Conservation (phyloP, 1,140 invertebrate species). For the Papilio helenus region DNA sequence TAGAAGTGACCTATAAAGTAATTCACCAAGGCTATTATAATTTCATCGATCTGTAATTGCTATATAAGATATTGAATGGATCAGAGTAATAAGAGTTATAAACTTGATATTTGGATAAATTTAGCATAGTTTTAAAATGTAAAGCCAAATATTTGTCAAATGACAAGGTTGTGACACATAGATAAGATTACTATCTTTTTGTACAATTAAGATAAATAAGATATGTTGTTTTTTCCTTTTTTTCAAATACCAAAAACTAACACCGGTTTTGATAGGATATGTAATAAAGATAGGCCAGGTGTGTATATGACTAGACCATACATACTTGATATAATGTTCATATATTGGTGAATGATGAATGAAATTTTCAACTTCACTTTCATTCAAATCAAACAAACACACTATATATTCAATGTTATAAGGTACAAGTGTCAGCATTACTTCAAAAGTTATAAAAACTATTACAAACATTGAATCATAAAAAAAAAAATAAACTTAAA, state of each 20-base stretch:
- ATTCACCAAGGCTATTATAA: conserved; percentile 40
- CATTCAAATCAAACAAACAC: too few relatives aligned
- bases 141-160: conserved; percentile 4
- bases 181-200: conserved; percentile 14
- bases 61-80: conserved; percentile 34
- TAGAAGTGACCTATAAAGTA: conserved; percentile 44
- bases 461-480: too few relatives aligned
- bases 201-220: neutral
- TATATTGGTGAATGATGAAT: too few relatives aligned
- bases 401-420: too few relatives aligned
- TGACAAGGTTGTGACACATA: conserved; percentile 8
- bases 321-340: too few relatives aligned
- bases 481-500: too few relatives aligned
- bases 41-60: conserved; percentile 33
- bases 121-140: neutral
- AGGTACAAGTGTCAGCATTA: too few relatives aligned
- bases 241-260: neutral
- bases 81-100: neutral
- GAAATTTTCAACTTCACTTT: too few relatives aligned
- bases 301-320: too few relatives aligned
- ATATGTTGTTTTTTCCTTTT: neutral
- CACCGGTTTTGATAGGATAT: neutral
- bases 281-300: neutral
- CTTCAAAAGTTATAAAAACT: too few relatives aligned
- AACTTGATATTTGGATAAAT: neutral